phyloP scores from a whole-genome alignment of 1,140 invertebrate species.

The Dreissena rostriformis region DNA sequence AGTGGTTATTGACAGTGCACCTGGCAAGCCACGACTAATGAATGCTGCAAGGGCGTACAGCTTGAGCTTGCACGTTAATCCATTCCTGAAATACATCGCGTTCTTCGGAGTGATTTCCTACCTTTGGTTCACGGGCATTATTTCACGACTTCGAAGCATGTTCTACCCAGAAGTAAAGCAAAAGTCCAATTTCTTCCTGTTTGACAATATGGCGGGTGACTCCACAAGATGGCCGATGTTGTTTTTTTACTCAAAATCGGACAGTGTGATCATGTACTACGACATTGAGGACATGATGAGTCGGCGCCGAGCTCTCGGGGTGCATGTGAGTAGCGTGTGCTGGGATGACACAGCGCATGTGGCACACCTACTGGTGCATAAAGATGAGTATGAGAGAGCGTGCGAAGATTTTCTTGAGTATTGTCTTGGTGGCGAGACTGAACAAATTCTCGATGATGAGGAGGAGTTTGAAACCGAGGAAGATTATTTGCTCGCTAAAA shows the following conservation, averaged over 20 bases:
- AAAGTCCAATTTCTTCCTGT: constrained; percentile 60
- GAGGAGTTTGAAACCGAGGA: constrained; percentile 17
- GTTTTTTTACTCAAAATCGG: constrained; percentile 89
- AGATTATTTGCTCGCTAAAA: constrained; percentile 37
- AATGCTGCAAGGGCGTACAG: constrained; percentile 84
- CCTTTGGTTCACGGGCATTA: constrained; percentile 57
- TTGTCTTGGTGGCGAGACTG: constrained; percentile 47
- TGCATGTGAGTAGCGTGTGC: constrained; percentile 84
- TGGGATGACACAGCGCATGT: constrained; percentile 88
- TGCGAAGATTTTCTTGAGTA: constrained; percentile 58
- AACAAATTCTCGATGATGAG: background rate
- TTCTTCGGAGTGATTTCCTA: constrained; percentile 64
- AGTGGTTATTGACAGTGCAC: constrained; percentile 89
- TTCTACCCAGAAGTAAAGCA: constrained; percentile 44
- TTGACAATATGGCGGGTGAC: constrained; percentile 80
- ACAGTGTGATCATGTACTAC: constrained; percentile 84
- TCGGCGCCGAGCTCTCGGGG: constrained; percentile 84
- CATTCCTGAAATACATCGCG: constrained; percentile 69
- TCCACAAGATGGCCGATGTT: constrained; percentile 86
- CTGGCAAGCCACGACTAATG: constrained; percentile 85
- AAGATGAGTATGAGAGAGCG: constrained; percentile 83
- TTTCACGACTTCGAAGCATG: constrained; percentile 30
- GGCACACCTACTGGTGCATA: constrained; percentile 84
- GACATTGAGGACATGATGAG: constrained; percentile 79
- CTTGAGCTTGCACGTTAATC: constrained; percentile 80